Evolutionary conservation across 2,888 invertebrate genomes (phyloP).

Genomic region (Hypercompe scribonia): DNA sequence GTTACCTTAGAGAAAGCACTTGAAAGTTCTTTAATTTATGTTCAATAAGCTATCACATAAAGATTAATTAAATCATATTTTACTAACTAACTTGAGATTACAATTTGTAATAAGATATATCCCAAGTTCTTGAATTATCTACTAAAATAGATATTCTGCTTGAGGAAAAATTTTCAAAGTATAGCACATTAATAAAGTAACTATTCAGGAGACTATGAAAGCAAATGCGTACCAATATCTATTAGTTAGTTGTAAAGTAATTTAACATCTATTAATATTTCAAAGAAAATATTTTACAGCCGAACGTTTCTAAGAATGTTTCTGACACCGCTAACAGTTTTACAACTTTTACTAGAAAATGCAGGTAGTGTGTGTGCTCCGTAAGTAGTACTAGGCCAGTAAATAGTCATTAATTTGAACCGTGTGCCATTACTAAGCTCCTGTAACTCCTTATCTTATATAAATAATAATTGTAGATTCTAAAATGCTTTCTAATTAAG

Average conservation of each 20-base stretch:
- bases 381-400: conserved; percentile 2
- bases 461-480: not conserved
- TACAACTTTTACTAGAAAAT: conserved; percentile 16
- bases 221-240: not conserved
- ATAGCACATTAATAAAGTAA: not conserved
- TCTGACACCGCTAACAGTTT: conserved; percentile 2
- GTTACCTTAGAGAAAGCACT: no score
- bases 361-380: not conserved
- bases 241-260: not conserved
- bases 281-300: not conserved
- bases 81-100: not conserved
- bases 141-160: not conserved
- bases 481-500: not conserved
- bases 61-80: no score
- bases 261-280: not conserved
- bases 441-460: not conserved
- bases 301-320: not conserved
- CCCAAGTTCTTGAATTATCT: not conserved
- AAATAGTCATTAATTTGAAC: conserved; percentile 23
- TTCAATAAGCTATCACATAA: no score
- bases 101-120: not conserved
- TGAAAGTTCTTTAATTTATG: no score
- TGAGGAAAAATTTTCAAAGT: not conserved
- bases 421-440: conserved; percentile 17
- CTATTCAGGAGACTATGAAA: not conserved